phyloP scores from a whole-genome alignment of 2,888 invertebrate species.

The Sarcophaga subvicina region DNA sequence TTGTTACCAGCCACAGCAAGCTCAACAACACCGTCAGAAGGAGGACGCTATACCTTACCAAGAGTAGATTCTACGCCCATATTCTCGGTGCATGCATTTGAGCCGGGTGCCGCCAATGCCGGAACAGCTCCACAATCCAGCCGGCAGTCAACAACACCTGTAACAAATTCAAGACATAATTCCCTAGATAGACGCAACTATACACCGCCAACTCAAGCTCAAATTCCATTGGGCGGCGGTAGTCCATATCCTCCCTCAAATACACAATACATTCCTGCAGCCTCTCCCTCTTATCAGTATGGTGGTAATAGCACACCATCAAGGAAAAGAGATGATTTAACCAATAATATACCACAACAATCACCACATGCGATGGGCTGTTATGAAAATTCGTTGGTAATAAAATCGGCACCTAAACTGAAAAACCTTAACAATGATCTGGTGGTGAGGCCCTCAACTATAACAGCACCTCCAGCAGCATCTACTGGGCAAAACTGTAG shows the following conservation, averaged over 20 bases:
- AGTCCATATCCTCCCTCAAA: conserved; percentile 44
- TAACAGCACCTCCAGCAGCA: conserved; percentile 13
- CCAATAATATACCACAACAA: conserved; percentile 9
- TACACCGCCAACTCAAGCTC: conserved; percentile 56
- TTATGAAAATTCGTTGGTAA: conserved; percentile 62
- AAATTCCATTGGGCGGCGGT: conserved; percentile 7
- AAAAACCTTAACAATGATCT: conserved; percentile 36
- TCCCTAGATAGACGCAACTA: conserved; percentile 56
- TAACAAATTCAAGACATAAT: conserved; percentile 43
- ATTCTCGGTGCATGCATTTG: conserved; percentile 82
- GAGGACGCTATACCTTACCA: conserved; percentile 83
- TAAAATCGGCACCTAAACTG: conserved; percentile 52
- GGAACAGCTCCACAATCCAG: background rate
- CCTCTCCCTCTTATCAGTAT: conserved; percentile 28
- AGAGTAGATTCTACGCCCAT: conserved; percentile 91
- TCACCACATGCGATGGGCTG: background rate
- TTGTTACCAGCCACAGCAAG: conserved; percentile 34
- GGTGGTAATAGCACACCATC: background rate
- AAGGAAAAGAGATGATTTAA: conserved; percentile 33
- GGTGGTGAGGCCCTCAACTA: conserved; percentile 35
- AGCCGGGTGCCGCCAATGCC: conserved; percentile 55
- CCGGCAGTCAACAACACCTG: conserved; percentile 5
- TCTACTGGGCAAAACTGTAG: conserved; percentile 71
- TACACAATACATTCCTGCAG: conserved; percentile 46
- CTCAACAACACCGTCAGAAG: conserved; percentile 62